A percentile compares a stretch with the other conserved stretches of the same genome.
Conservation (phyloP, 1,140 invertebrate species). For the Brachystomella parvula region DNA sequence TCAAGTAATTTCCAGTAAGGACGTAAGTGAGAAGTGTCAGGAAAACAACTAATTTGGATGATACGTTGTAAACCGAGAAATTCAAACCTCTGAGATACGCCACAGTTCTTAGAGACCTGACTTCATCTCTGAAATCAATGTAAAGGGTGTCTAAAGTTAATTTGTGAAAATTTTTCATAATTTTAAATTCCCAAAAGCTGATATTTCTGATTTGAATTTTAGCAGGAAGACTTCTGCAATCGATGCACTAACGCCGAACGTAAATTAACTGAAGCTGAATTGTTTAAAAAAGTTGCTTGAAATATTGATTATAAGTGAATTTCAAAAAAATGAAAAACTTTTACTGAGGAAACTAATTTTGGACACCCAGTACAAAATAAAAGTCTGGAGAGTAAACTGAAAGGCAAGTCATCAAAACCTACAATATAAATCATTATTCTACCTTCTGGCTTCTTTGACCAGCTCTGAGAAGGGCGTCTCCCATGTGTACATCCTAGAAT, state of each 20-base stretch:
- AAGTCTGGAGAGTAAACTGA: no score
- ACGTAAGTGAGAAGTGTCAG: conserved; percentile 45
- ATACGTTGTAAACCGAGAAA: conserved; percentile 41
- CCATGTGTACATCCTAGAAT: conserved; percentile 45
- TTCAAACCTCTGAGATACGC: conserved; percentile 46
- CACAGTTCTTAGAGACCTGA: conserved; percentile 42
- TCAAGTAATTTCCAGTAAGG: conserved; percentile 42
- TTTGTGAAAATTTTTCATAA: no score
- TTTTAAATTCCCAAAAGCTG: no score
- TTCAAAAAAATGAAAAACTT: no score
- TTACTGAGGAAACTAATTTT: no score
- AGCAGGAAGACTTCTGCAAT: no score
- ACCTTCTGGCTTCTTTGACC: conserved; percentile 37
- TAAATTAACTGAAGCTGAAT: neutral
- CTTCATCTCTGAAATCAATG: conserved; percentile 45
- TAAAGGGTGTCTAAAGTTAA: no score
- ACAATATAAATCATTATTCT: no score
- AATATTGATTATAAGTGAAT: neutral
- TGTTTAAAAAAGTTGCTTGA: neutral
- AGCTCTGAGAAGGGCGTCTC: conserved; percentile 41
- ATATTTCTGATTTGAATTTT: no score
- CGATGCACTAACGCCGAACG: neutral
- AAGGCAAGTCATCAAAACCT: no score
- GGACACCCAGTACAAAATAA: no score
- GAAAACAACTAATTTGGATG: conserved; percentile 47